Evolutionary conservation across 92 coral and sea anemone genomes (phyloP).

Genomic region (Zoanthus gigantus): DNA sequence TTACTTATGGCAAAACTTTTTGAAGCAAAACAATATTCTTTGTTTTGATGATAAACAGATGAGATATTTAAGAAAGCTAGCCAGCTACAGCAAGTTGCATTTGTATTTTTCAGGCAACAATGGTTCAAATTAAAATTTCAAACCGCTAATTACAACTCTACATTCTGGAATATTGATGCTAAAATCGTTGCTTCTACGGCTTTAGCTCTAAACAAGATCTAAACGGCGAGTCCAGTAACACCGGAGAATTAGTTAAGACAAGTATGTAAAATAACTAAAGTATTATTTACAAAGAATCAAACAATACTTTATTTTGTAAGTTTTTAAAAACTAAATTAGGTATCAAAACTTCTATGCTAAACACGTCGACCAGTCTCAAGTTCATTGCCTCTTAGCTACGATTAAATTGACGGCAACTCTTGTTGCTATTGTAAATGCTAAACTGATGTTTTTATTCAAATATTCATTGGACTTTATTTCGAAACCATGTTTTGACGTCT

Average conservation of each 20-base stretch:
- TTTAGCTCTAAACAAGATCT: constrained; percentile 1
- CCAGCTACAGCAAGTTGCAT: not conserved
- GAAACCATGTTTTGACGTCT: constrained; percentile 21
- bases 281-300: not conserved
- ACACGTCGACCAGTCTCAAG: not conserved
- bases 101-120: not conserved
- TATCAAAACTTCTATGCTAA: not conserved
- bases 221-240: not conserved
- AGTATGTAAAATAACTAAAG: not conserved
- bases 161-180: not conserved
- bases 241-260: not conserved
- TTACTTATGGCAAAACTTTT: not conserved
- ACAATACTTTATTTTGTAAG: not conserved
- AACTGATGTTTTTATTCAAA: not conserved
- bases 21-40: not conserved
- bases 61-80: not conserved
- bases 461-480: not conserved
- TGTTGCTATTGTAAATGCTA: not conserved
- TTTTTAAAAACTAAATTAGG: not conserved
- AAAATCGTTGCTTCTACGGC: not conserved
- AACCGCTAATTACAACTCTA: not conserved
- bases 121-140: not conserved
- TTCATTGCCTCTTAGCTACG: not conserved
- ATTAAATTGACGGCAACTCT: not conserved
- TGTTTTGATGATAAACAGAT: constrained; percentile 38